phyloP scores from a whole-genome alignment of 2,113 vertebrate genomes.

The Perognathus longimembris region DNA sequence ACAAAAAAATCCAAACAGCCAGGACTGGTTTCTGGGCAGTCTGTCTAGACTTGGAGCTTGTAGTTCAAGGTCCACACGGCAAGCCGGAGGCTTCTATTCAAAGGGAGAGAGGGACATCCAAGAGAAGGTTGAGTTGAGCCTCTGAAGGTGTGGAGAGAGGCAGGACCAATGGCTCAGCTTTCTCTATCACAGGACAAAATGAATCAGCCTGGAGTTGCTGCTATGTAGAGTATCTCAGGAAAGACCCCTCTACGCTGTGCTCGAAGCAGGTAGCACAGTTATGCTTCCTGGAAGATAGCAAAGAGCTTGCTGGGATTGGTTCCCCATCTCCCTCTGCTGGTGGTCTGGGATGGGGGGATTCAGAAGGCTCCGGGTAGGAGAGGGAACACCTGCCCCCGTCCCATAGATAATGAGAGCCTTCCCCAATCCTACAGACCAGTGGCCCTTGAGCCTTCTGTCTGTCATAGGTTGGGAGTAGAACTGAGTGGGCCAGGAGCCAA shows the following conservation, averaged over 20 bases:
- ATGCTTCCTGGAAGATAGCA: not conserved
- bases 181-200: not conserved
- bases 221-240: not conserved
- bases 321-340: not conserved
- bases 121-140: not conserved
- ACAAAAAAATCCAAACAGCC: not conserved
- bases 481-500: not conserved
- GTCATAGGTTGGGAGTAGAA: not conserved
- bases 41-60: not conserved
- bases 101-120: not conserved
- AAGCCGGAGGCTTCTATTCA: not conserved
- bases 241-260: not conserved
- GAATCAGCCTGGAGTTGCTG: not conserved
- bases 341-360: not conserved
- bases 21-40: fast-evolving
- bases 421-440: not conserved
- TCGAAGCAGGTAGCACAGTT: not conserved
- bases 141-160: not conserved
- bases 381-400: no score
- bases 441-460: not conserved
- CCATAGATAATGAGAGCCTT: not conserved
- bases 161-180: not conserved
- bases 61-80: fast-evolving
- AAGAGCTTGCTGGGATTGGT: not conserved
- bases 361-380: not conserved